These are phyloP conservation scores for Creontiades dilutus DNA, from an alignment of 2,888 invertebrate genomes.

Conservation along the genomic window DNA sequence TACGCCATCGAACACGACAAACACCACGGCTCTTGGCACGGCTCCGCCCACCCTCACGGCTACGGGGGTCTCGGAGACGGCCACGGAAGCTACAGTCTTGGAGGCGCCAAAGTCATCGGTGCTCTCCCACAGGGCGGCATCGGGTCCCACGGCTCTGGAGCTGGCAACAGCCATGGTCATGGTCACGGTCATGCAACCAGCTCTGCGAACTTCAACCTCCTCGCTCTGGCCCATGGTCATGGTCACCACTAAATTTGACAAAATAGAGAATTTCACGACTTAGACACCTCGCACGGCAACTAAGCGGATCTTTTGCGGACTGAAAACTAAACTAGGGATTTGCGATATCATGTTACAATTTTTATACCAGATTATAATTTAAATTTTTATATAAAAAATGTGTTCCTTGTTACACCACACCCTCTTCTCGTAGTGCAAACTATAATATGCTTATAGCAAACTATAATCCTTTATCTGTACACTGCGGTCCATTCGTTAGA, in stretches of 20 bases:
- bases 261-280: not conserved
- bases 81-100: slow-evolving; percentile 72
- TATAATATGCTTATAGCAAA: no score
- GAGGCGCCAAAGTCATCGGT: slow-evolving; percentile 71
- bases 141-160: slow-evolving; percentile 37
- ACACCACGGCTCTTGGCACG: slow-evolving; percentile 73
- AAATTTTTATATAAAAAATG: not conserved
- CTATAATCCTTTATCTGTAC: no score
- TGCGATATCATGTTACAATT: not conserved
- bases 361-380: not conserved
- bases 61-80: slow-evolving; percentile 74
- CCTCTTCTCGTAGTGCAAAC: no score
- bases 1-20: slow-evolving; percentile 72
- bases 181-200: slow-evolving; percentile 63
- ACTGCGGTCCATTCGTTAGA: no score
- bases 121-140: slow-evolving; percentile 71
- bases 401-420: no score
- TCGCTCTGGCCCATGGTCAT: slow-evolving; percentile 54
- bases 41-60: slow-evolving; percentile 73
- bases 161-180: not conserved
- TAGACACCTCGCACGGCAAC: not conserved
- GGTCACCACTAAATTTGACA: not conserved
- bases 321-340: not conserved
- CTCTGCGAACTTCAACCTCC: slow-evolving; percentile 61
- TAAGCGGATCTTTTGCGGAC: not conserved